Evolutionary conservation across 1,140 invertebrate species (phyloP).

Genomic region (Caenorhabditis inopinata): DNA sequence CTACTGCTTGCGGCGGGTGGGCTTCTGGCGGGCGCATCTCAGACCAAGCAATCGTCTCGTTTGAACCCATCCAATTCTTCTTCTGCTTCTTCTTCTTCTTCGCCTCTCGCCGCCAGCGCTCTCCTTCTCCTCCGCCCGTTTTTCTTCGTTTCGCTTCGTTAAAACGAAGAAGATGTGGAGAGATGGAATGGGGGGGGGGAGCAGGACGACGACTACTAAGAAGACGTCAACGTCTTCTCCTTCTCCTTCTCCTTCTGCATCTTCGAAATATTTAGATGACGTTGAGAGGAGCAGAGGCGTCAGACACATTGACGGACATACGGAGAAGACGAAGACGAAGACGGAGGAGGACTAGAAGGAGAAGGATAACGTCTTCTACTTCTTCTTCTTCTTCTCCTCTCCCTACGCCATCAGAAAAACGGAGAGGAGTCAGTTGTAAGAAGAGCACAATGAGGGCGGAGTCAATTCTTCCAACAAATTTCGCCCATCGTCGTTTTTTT

Average conservation of each 20-base stretch:
- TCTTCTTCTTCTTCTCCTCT: neutral
- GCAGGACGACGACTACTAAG: too few relatives aligned
- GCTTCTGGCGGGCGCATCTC: too few relatives aligned
- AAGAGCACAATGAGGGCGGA: neutral
- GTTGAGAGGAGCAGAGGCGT: neutral
- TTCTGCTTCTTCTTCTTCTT: neutral
- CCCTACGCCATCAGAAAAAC: neutral
- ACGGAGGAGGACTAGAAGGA: neutral
- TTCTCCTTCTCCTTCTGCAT: neutral
- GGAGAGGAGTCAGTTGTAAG: conserved; percentile 25
- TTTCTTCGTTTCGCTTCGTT: neutral
- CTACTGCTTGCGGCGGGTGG: too few relatives aligned
- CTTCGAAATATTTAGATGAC: conserved; percentile 2
- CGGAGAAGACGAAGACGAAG: neutral
- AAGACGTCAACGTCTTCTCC: too few relatives aligned
- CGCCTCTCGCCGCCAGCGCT: neutral
- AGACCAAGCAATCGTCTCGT: too few relatives aligned
- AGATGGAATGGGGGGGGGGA: too few relatives aligned
- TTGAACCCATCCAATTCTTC: neutral
- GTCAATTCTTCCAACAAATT: neutral
- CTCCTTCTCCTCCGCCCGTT: neutral
- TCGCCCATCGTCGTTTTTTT: neutral
- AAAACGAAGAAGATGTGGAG: too few relatives aligned
- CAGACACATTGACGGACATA: conserved; percentile 25
- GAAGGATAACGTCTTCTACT: neutral